Evolutionary conservation across 1,140 invertebrate genomes (phyloP).

Genomic region (Condylostylus longicornis): DNA sequence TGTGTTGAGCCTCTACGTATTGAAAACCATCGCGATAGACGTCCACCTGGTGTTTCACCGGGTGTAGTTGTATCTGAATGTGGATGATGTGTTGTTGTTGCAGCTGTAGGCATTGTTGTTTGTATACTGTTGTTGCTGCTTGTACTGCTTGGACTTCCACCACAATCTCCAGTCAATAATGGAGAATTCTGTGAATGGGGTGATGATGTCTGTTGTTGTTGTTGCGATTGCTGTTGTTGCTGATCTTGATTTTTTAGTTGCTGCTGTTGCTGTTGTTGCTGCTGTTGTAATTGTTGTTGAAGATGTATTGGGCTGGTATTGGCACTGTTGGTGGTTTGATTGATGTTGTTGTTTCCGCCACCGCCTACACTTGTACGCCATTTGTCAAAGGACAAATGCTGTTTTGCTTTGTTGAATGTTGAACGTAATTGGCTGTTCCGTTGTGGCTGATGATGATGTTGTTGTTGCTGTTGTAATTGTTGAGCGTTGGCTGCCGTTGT

Average conservation of each 20-base stretch:
- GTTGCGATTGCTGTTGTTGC: slow-evolving; percentile 3
- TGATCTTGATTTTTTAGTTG: slow-evolving; percentile 2
- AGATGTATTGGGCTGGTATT: slow-evolving; percentile 2
- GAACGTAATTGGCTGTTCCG: slow-evolving; percentile 31
- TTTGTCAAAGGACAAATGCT: slow-evolving; percentile 33
- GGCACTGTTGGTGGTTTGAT: not conserved
- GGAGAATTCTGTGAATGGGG: slow-evolving; percentile 51
- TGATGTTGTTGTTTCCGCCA: slow-evolving; percentile 1
- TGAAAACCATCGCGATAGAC: slow-evolving; percentile 69
- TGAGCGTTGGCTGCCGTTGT: slow-evolving; percentile 1
- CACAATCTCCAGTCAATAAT: slow-evolving; percentile 42
- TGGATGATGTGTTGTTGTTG: slow-evolving; percentile 23
- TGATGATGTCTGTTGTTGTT: slow-evolving; percentile 15
- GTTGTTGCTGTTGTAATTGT: slow-evolving; percentile 2
- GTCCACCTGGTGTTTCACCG: slow-evolving; percentile 47
- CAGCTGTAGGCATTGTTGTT: slow-evolving; percentile 28
- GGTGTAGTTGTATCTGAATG: slow-evolving; percentile 30
- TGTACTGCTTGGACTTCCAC: slow-evolving; percentile 23
- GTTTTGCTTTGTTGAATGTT: slow-evolving; percentile 31
- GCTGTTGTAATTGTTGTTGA: slow-evolving; percentile 16
- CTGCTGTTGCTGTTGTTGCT: slow-evolving; percentile 30
- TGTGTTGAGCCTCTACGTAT: slow-evolving; percentile 62
- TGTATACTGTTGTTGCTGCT: too few relatives aligned
- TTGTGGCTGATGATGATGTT: slow-evolving; percentile 8
- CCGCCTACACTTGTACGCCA: slow-evolving; percentile 21